Percentiles rank a stretch among this genome's conserved stretches.
These are phyloP conservation scores for Dendrophyllia cribrosa DNA, from an alignment of 64 coral and sea anemone genomes.

Conservation along the genomic window DNA sequence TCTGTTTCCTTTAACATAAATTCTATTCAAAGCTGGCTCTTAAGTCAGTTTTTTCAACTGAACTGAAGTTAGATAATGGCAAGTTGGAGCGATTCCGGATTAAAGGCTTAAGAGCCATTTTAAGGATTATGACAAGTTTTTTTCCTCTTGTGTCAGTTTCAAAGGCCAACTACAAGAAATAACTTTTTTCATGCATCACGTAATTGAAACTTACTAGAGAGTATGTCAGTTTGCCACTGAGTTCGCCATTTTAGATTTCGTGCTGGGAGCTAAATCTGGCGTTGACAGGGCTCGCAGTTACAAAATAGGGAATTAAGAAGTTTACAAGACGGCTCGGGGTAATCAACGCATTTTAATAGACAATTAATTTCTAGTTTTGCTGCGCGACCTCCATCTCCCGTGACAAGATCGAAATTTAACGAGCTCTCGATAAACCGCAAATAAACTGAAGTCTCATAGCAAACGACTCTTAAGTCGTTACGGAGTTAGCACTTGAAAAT, in stretches of 20 bases:
- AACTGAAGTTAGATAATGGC: too few relatives aligned
- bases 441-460: constrained; percentile 44
- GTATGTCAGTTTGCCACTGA: too few relatives aligned
- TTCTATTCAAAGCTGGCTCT: too few relatives aligned
- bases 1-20: too few relatives aligned
- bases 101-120: too few relatives aligned
- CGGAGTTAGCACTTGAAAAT: constrained; percentile 46
- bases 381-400: background rate
- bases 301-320: background rate
- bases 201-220: too few relatives aligned
- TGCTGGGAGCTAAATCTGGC: background rate
- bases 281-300: background rate
- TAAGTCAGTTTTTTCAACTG: too few relatives aligned
- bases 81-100: too few relatives aligned
- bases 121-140: too few relatives aligned
- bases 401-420: constrained; percentile 59
- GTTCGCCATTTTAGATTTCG: background rate
- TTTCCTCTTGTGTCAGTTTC: too few relatives aligned
- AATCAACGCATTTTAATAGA: constrained; percentile 1
- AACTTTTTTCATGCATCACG: too few relatives aligned
- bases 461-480: constrained; percentile 56
- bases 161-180: too few relatives aligned
- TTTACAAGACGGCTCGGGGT: background rate
- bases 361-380: constrained; percentile 29
- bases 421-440: constrained; percentile 59